These are phyloP conservation scores for Phrynocephalus vlangalii DNA, from an alignment of 2,797 vertebrate species.

Conservation along the genomic window DNA sequence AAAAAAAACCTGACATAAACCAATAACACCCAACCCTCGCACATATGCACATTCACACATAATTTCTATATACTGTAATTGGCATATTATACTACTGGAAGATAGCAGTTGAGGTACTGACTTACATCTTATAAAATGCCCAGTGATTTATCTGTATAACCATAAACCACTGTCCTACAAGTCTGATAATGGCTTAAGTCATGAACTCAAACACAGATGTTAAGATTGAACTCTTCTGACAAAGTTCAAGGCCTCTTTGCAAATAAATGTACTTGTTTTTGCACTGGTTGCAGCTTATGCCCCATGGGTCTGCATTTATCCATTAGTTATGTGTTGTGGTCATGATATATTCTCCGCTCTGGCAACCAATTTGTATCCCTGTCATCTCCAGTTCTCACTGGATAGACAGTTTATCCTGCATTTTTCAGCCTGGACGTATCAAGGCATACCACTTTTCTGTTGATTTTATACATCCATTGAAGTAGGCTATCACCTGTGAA, in stretches of 20 bases:
- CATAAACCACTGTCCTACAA: background rate
- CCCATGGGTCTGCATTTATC: conserved; percentile 2
- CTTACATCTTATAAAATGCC: background rate
- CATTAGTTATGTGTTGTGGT: conserved; percentile 18
- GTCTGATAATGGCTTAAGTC: background rate
- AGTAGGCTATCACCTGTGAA: conserved; percentile 17
- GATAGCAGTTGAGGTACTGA: background rate
- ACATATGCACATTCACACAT: background rate
- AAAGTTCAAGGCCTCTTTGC: conserved; percentile 27
- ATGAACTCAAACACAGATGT: background rate
- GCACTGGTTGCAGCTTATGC: background rate
- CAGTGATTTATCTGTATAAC: background rate
- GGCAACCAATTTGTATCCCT: conserved; percentile 25
- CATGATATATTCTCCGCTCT: conserved; percentile 19
- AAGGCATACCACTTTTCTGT: conserved; percentile 1
- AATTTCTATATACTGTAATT: too few species aligned
- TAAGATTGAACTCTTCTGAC: background rate
- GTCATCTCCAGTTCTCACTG: conserved; percentile 14
- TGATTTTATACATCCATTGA: conserved; percentile 16
- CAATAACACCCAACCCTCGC: background rate
- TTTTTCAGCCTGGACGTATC: conserved; percentile 14
- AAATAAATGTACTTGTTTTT: conserved; percentile 26
- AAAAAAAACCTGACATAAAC: background rate
- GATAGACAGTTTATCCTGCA: conserved; percentile 10
- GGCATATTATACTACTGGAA: background rate